Base-by-base conservation (phyloP, 2,888 invertebrate genomes). In the Machimus atricapillus region DNA sequence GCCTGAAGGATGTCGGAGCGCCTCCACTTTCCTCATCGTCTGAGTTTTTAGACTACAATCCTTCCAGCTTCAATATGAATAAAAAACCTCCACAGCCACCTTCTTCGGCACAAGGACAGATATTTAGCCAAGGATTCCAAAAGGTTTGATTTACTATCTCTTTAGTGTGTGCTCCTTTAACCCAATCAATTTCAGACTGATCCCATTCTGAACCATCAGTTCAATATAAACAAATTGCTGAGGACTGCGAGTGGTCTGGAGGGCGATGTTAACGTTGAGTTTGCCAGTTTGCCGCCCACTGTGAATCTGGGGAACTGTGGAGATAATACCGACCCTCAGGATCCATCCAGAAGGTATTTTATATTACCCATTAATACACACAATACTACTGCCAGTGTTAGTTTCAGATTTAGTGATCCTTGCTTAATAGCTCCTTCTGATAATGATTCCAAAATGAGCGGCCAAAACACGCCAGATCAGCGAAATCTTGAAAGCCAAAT, bases 261-360 rank as follows among this genome's bases (percentile, higher is more conserved):
- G 78, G 88, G 88, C 87, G 89, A 89, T 43, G 90, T 90, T 8
- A 88, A 90, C n/a, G 91, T 92, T 89, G 95, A 94, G 89, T 94
- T 93, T 90, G 94, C 96, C 78, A 96, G 96, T 91, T 91, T 96
- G 88, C 96, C 96, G 37, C 95, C 96, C 0, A 95, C 94, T 87
- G 95, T 95, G 78, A 94, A 95, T 88, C 90, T 92, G 87, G 88
- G 91, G 89, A 91, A 90, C 19, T 87, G 88, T 19, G 86, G 56
- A 46, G 88, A 87, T 82, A 87, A 85, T 66, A 86, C 87, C 46
- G 74, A 27, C 2, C 78, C 23, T 66, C 87, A 88, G 66, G 88
- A 89, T 79, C 86, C 88, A n/a, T 88, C 87, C 31, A 87, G 87
- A 86, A 88, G 88, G 89, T 88, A 82, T 23, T 19, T 6, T 37